A percentile compares a stretch with the other conserved stretches of the same genome.
These are phyloP conservation scores for Eumerus sabulonum DNA, from an alignment of 2,888 invertebrate species.

Conservation along the genomic window DNA sequence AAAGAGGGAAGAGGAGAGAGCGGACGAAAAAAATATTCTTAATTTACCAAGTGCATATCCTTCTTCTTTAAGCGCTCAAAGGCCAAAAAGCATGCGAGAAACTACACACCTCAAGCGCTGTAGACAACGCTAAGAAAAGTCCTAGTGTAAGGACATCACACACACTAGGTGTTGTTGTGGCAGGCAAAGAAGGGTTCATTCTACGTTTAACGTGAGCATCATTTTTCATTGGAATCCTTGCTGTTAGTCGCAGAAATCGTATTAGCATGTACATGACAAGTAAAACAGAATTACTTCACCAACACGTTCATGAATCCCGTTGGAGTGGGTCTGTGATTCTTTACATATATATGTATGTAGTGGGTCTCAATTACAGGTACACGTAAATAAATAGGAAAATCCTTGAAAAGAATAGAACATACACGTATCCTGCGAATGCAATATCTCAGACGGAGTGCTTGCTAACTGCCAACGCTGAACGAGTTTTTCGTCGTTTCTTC, in stretches of 20 bases:
- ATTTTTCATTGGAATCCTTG: slow-evolving; percentile 57
- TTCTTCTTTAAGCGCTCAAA: slow-evolving; percentile 3
- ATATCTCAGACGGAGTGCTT: too few species aligned
- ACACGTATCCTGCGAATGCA: slow-evolving; percentile 6
- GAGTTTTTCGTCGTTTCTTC: slow-evolving; percentile 12
- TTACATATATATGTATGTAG: too few species aligned
- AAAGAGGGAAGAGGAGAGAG: slow-evolving; percentile 14
- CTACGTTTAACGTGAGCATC: background rate
- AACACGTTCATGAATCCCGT: background rate
- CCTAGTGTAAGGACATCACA: slow-evolving; percentile 35
- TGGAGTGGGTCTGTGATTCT: background rate
- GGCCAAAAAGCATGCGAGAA: slow-evolving; percentile 34
- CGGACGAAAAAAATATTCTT: slow-evolving; percentile 50
- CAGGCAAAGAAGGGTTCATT: slow-evolving; percentile 11
- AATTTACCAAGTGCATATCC: slow-evolving; percentile 58
- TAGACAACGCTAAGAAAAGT: slow-evolving; percentile 31
- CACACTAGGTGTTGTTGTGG: background rate
- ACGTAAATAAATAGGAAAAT: slow-evolving; percentile 59
- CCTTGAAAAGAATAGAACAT: slow-evolving; percentile 6
- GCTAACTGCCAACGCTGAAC: background rate
- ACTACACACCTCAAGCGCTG: slow-evolving; percentile 11
- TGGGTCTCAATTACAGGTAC: slow-evolving; percentile 32
- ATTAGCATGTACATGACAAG: slow-evolving; percentile 57
- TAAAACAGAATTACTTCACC: slow-evolving; percentile 53
- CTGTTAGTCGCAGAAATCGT: slow-evolving; percentile 48